Base-by-base conservation (phyloP, 1,140 invertebrate genomes). In the Glomeris maerens region DNA sequence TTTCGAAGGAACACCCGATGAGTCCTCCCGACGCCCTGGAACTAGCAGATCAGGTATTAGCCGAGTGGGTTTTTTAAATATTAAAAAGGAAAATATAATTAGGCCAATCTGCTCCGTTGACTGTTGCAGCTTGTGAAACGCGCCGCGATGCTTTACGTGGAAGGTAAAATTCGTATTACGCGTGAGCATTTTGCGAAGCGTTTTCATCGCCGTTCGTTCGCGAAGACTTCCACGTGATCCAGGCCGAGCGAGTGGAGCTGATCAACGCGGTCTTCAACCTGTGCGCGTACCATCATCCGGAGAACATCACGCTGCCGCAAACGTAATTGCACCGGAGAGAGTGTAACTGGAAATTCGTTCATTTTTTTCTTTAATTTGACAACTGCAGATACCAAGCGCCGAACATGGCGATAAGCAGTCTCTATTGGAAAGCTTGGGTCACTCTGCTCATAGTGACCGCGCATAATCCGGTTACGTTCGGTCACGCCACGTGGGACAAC, bases 381-480 rank as follows among this genome's bases (percentile, higher is more conserved):
- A 46, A 52, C 50, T 62, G 27, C 59, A 80, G 79, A 4, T 89
- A 95, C 65, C 76, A 78, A 29, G 83, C 92, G 13, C 92, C 92
- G 0, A 80, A 79, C 55, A 71, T 96, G 60, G 92, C 90, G 0
- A 93, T 97, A 59, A 80, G 83, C 3, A 81, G 81, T 56, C 71
- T 87, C 17, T 96, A 95, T 67, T 97, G 92, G 92, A 92, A 91
- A 68, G 80, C 81, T 27, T 97, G 92, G 92, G 73, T 82, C 27
- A 82, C 95, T 60, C 69, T 98, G 48, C 70, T 92, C 3, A 84
- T 95, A 63, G 69, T 96, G 42, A 79, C 83, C 27, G 89, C 89
- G 5, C 90, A 94, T 64, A 96, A 96, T 77, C 89, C 92, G 0
- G 69, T 73, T 0, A 78, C 78, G 14, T 89, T 95, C 69, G 93